A percentile compares a stretch with the other conserved stretches of the same genome.
phyloP scores from a whole-genome alignment of 2,797 vertebrate species.

The Sarcoramphus papa region DNA sequence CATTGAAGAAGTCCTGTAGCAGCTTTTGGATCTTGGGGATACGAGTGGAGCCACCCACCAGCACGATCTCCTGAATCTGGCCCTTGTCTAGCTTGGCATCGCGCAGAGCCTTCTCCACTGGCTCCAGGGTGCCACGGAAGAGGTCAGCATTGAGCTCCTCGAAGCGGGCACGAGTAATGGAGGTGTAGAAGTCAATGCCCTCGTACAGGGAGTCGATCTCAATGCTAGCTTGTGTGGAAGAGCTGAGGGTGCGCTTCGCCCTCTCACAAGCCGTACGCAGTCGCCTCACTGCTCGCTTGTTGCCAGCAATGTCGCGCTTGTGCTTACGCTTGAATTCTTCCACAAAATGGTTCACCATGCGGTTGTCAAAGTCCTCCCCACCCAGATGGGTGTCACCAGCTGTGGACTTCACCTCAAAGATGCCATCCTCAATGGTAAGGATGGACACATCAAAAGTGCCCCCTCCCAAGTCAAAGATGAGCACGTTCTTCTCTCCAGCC shows the following conservation, averaged over 20 bases:
- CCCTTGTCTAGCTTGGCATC: constrained; percentile 89
- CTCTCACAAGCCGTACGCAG: constrained; percentile 89
- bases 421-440: constrained; percentile 89
- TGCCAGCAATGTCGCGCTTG: constrained; percentile 87
- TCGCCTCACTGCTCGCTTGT: constrained; percentile 88
- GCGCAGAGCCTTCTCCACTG: constrained; percentile 87
- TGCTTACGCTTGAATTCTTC: constrained; percentile 92
- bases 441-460: constrained; percentile 94
- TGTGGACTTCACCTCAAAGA: constrained; percentile 92
- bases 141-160: constrained; percentile 91
- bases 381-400: constrained; percentile 92
- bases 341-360: constrained; percentile 90
- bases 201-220: constrained; percentile 89
- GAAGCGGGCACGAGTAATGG: constrained; percentile 89
- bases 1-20: constrained; percentile 90
- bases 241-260: constrained; percentile 89
- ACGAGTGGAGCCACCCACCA: constrained; percentile 90
- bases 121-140: constrained; percentile 89
- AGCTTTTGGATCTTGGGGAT: constrained; percentile 94
- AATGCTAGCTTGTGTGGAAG: constrained; percentile 87
- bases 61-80: constrained; percentile 85
- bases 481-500: constrained; percentile 83
- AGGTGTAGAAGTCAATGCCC: constrained; percentile 92
- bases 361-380: constrained; percentile 91
- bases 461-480: constrained; percentile 91